Conservation (phyloP, 2,888 invertebrate genomes). For the Pollenia amentaria region DNA sequence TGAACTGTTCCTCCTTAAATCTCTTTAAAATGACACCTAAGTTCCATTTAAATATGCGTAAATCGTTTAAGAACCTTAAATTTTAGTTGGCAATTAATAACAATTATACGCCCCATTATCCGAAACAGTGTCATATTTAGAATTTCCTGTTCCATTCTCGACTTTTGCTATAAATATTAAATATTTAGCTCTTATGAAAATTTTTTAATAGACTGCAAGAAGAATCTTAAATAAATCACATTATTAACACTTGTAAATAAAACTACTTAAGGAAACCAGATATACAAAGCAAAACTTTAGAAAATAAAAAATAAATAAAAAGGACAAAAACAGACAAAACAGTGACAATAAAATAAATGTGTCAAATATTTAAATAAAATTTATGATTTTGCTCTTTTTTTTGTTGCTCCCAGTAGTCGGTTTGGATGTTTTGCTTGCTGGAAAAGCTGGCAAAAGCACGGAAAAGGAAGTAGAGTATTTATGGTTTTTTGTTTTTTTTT, state of each 20-base stretch:
- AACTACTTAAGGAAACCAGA: conserved; percentile 17
- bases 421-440: neutral
- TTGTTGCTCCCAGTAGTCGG: neutral
- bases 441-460: neutral
- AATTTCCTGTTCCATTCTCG: neutral
- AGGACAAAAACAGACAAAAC: neutral
- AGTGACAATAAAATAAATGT: conserved; percentile 62
- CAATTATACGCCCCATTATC: conserved; percentile 26
- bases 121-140: conserved; percentile 13
- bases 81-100: conserved; percentile 16
- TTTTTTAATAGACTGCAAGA: neutral
- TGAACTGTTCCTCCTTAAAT: neutral
- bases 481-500: conserved; percentile 19
- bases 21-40: conserved; percentile 6
- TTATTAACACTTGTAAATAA: conserved; percentile 41
- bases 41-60: neutral
- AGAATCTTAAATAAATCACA: conserved; percentile 40
- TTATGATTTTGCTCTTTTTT: conserved; percentile 52
- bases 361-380: conserved; percentile 67
- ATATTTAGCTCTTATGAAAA: conserved; percentile 28
- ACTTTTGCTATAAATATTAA: neutral
- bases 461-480: conserved; percentile 18
- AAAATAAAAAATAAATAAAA: neutral
- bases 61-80: neutral
- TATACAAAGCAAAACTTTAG: neutral